phyloP scores from a whole-genome alignment of 1,140 invertebrate genomes.

The Philotrypesis tridentata region DNA sequence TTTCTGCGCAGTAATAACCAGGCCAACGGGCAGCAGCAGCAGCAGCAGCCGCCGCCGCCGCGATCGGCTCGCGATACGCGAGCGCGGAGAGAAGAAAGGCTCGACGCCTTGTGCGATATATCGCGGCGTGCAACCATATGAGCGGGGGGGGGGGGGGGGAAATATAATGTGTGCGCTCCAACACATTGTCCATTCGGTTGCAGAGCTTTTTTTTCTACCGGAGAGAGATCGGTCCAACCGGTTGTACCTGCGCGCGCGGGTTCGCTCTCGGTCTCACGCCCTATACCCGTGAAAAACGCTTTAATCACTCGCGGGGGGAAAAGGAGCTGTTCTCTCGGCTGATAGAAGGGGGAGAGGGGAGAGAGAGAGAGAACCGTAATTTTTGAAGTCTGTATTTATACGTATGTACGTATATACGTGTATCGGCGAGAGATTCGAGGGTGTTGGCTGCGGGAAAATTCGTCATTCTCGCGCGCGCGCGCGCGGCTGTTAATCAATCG shows the following conservation, averaged over 20 bases:
- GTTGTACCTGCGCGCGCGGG: neutral
- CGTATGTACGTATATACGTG: neutral
- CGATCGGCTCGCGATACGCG: constrained; percentile 15
- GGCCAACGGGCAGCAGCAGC: constrained; percentile 18
- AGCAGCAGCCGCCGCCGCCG: no score
- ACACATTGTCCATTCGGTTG: constrained; percentile 17
- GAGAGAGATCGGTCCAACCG: neutral
- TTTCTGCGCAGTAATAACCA: neutral
- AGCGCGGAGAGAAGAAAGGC: constrained; percentile 8
- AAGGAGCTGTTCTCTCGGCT: neutral
- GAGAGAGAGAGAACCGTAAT: neutral
- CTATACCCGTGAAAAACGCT: constrained; percentile 23
- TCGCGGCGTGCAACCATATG: no score
- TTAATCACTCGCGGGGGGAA: constrained; percentile 12
- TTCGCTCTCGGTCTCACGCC: constrained; percentile 16
- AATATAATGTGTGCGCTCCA: no score
- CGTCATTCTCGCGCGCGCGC: no score
- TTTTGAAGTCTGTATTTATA: neutral
- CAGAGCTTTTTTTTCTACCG: neutral
- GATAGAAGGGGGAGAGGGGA: no score
- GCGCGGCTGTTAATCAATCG: neutral
- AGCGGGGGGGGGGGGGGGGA: no score
- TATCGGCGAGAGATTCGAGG: neutral
- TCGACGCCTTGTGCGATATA: neutral
- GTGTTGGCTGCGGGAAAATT: constrained; percentile 5